Evolutionary conservation across 1,140 invertebrate genomes (phyloP).

Genomic region (Neodiprion lecontei): DNA sequence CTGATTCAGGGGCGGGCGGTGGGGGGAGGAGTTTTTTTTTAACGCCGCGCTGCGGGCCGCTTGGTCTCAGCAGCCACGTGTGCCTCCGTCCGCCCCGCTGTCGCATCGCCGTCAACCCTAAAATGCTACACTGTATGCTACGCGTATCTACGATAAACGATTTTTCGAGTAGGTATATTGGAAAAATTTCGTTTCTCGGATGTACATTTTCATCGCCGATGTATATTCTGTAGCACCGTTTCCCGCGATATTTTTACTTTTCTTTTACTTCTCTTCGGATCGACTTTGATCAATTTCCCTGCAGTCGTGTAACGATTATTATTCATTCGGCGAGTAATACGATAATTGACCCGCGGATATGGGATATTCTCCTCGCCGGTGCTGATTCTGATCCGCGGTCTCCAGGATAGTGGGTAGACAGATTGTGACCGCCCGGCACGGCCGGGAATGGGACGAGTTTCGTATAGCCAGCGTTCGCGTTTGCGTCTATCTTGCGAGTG

Average conservation of each 20-base stretch:
- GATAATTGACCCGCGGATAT: conserved; percentile 1
- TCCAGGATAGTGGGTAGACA: conserved; percentile 1
- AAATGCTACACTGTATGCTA: no score
- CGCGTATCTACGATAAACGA: no score
- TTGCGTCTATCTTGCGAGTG: no score
- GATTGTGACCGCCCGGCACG: no score
- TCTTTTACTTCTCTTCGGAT: background rate
- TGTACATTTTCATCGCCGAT: background rate
- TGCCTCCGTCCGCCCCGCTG: conserved; percentile 3
- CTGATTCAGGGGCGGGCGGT: no score
- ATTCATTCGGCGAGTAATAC: no score
- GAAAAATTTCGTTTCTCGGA: background rate
- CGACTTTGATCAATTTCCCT: no score
- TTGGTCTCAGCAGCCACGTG: background rate
- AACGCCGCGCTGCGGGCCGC: background rate
- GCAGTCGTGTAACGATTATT: no score
- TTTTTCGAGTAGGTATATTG: no score
- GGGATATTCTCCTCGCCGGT: background rate
- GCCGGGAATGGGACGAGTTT: no score
- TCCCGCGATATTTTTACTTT: conserved; percentile 15
- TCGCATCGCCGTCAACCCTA: conserved; percentile 15
- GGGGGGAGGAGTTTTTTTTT: no score
- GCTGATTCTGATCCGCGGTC: conserved; percentile 8
- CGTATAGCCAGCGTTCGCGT: no score
- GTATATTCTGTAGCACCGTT: conserved; percentile 24